Base-by-base conservation (phyloP, 1,140 invertebrate genomes). In the Drosophila rhopaloa region DNA sequence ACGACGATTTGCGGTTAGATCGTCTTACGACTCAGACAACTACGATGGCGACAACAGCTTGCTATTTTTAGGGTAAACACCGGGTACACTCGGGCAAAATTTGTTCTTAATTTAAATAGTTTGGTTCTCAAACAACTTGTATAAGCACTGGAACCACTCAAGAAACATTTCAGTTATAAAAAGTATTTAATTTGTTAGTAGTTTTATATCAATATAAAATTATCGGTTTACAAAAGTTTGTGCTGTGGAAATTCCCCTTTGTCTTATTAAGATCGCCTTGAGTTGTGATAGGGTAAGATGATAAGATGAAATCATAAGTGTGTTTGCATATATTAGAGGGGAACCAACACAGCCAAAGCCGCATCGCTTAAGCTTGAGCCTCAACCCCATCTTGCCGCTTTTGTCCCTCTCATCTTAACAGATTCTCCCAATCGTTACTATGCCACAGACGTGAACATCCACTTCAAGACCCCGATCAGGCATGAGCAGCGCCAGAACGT, bases 391-490 rank as follows among this genome's bases (percentile, higher is more conserved):
- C 54, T 50, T 50, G 53, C 56, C 37, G 43, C 61, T 16, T 41
- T 46, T 65, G 27, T 55, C 44, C 54, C 41, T 82, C 37, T 56
- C 56, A 40, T 57, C 62, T 71, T 19, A 80, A 55, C 53, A 75
- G 97, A 97, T 94, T 97, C 96, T 71, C 96, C 96, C 46, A 95
- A 96, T 86, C 95, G 96, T 79, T 98, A 97, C 94, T 95, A 97
- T 81, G 97, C 97, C 93, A 96, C 96, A 81, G 96, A 98, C 93
- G 97, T 98, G 85, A 98, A 97, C 88, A 97, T 98, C 91, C 97
- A 98, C 93, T 98, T 98, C 94, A 95, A 96, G 90, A 96, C 95
- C 47, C 97, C 97, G 43, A 95, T 98, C 57, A 94, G 97, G 67
- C 95, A 96, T 83, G 96, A 97, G 92, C 96, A 97, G 59, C 96